These are phyloP conservation scores for Cisticola juncidis DNA, from an alignment of 2,113 vertebrate species.

Conservation along the genomic window DNA sequence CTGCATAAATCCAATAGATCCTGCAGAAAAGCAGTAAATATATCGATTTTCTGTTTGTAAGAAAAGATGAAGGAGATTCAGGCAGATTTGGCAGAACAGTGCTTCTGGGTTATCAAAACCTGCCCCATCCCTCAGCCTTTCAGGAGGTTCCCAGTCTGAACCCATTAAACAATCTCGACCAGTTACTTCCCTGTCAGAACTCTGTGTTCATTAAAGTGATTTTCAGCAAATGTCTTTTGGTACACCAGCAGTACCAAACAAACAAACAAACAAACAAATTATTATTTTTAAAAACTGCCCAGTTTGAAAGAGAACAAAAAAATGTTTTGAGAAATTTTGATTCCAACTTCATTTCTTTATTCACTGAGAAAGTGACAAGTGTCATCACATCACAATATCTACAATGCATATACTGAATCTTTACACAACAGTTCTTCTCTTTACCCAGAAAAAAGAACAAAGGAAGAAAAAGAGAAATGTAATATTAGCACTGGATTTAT, in stretches of 20 bases:
- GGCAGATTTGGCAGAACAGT: not conserved
- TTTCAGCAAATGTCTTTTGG: not conserved
- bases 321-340: conserved; percentile 16
- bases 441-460: conserved; percentile 23
- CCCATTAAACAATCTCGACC: not conserved
- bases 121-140: not conserved
- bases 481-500: conserved; percentile 3
- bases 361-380: conserved; percentile 3
- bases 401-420: not conserved
- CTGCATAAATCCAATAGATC: not conserved
- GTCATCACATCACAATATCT: not conserved
- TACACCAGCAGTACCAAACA: not conserved
- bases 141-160: not conserved
- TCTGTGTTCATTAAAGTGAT: not conserved
- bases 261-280: not conserved
- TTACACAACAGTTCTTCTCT: conserved; percentile 31
- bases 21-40: not conserved
- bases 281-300: not conserved
- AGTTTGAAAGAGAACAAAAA: not conserved
- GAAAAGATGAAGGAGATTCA: not conserved
- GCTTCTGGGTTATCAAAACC: not conserved
- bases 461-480: conserved; percentile 30
- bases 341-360: not conserved
- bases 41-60: not conserved
- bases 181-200: not conserved